Base-by-base conservation (phyloP, 2,797 vertebrate species). In the Sebastes trivittatus region DNA sequence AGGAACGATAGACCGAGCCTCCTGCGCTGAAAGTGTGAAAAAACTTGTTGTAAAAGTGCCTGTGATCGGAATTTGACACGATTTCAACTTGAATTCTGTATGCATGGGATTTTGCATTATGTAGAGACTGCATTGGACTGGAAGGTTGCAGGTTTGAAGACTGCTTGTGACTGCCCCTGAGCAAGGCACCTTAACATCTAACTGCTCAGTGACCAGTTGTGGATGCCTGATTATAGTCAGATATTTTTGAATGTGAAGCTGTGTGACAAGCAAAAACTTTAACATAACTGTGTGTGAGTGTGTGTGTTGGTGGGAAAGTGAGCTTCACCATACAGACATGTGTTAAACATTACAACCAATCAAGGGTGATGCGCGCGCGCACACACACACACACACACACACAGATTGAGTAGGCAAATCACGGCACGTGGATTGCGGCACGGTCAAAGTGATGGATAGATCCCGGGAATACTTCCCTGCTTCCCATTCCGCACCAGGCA, bases 331-430 rank as follows among this genome's bases (percentile, higher is more conserved):
- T 55, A 25, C 25, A 59, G 76, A 80, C 91, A 93, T 94, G 88
- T 93, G 93, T 92, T 91, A 88, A 90, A 86, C 83, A 92, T 93
- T 93, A 93, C 59, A 85, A 52, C 90, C 87, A 92, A 91, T 92
- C 93, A 92, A 22, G 42, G 56, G 32, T 59, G 70, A 52, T 13
- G 58, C 56, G 64, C n/a, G 76, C 62, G 36, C 80, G 27, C 75
- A 49, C 81, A 75, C 58, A 61, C 42, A 77, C 59, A 72, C 52
- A 65, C 63, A 75, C 25, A 55, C 46, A 80, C 38, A 55, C n/a
- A 64, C 59, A 85, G 27, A 86, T 54, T 60, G 72, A 85, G 83
- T 63, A 55, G 82, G 84, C 42, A 81, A 87, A 87, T 90, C 86
- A 82, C 49, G n/a, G 65, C 71, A 75, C 56, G 63, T 82, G 85